phyloP scores from a whole-genome alignment of 2,888 invertebrate genomes.

The Drosophila neonasuta region DNA sequence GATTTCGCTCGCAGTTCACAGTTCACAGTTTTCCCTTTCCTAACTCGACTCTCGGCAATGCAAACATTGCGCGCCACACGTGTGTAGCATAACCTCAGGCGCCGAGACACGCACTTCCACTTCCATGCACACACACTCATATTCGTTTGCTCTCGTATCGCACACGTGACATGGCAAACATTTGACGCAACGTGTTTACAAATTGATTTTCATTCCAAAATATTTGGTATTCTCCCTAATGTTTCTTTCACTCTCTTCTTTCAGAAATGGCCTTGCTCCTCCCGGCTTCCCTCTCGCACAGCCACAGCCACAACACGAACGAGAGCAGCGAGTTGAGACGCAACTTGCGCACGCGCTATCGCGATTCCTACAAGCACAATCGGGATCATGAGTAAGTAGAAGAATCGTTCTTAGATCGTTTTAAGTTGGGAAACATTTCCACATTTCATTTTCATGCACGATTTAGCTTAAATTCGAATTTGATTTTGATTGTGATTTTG shows the following conservation, averaged over 20 bases:
- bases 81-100: constrained; percentile 52
- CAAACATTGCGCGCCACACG: constrained; percentile 48
- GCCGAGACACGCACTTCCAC: constrained; percentile 28
- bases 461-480: too few species aligned
- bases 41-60: constrained; percentile 47
- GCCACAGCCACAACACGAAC: constrained; percentile 87
- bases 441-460: too few species aligned
- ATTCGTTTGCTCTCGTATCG: constrained; percentile 3
- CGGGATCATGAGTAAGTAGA: constrained; percentile 82
- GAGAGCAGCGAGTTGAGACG: constrained; percentile 91
- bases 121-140: constrained; percentile 14
- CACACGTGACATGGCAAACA: constrained; percentile 44
- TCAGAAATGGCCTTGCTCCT: constrained; percentile 92
- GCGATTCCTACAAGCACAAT: constrained; percentile 86
- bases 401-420: too few species aligned
- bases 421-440: too few species aligned
- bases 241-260: constrained; percentile 10
- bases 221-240: background rate
- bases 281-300: constrained; percentile 89
- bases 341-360: constrained; percentile 89
- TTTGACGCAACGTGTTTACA: constrained; percentile 32
- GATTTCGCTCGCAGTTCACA: constrained; percentile 54
- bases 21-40: background rate
- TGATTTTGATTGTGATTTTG: constrained; percentile 33
- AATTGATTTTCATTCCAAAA: constrained; percentile 44